Percentiles rank a stretch among this genome's conserved stretches.
phyloP scores from a whole-genome alignment of 2,113 vertebrate genomes.

The Brienomyrus longianalis region DNA sequence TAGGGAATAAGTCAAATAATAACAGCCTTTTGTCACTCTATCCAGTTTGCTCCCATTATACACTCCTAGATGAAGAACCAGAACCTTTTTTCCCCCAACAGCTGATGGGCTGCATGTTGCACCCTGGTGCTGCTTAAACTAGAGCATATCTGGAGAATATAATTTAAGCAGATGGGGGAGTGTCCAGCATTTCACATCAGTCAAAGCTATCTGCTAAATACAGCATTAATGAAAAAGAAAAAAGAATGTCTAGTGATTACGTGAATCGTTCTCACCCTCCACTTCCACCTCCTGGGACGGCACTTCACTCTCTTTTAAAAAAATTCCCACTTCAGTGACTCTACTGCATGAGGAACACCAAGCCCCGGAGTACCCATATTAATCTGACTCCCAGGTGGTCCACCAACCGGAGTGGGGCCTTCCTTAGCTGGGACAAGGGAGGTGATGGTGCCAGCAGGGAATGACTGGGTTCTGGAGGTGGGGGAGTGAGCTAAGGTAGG shows the following conservation, averaged over 20 bases:
- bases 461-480: background rate
- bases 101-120: background rate
- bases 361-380: background rate
- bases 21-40: background rate
- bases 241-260: background rate
- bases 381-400: background rate
- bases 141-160: background rate
- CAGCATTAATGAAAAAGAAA: background rate
- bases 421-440: background rate
- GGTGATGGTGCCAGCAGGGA: background rate
- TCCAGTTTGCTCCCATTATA: background rate
- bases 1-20: background rate
- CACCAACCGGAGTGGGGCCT: background rate
- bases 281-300: background rate
- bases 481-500: background rate
- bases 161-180: background rate
- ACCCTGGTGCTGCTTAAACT: background rate
- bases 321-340: background rate
- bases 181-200: background rate
- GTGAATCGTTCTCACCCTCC: background rate
- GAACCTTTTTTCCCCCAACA: background rate
- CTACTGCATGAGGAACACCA: background rate
- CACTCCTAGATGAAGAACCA: background rate
- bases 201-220: background rate
- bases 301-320: background rate